These are phyloP conservation scores for Chrysolina haemoptera DNA, from an alignment of 2,888 invertebrate genomes.

Conservation along the genomic window DNA sequence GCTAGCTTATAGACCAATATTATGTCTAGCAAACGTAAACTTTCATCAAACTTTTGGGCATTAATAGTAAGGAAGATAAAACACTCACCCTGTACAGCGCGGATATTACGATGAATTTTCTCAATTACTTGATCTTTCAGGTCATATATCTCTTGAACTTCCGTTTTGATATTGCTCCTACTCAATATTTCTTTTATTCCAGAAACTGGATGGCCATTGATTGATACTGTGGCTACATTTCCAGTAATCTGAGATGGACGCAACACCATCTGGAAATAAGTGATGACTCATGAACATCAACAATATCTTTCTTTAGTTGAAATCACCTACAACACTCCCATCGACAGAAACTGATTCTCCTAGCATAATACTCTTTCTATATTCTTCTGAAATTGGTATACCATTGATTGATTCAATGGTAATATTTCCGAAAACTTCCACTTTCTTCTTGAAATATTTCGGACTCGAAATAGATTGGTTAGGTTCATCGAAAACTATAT, in stretches of 20 bases:
- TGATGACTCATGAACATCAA: conserved; percentile 19
- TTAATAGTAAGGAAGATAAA: conserved; percentile 16
- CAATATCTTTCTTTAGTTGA: neutral
- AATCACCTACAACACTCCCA: conserved; percentile 56
- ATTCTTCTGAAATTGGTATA: conserved; percentile 54
- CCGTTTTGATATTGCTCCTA: conserved; percentile 51
- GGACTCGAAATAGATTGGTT: conserved; percentile 58
- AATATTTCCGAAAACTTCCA: conserved; percentile 58
- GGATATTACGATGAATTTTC: conserved; percentile 52
- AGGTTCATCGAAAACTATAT: conserved; percentile 63
- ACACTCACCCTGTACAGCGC: conserved; percentile 54
- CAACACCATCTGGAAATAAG: conserved; percentile 56
- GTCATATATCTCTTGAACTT: conserved; percentile 56
- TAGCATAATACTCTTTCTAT: conserved; percentile 52
- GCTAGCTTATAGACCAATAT: too few species aligned
- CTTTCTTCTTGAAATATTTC: conserved; percentile 60
- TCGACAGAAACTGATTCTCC: conserved; percentile 45
- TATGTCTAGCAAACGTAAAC: too few species aligned
- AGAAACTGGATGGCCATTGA: conserved; percentile 61
- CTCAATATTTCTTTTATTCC: conserved; percentile 56
- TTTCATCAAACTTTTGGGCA: neutral
- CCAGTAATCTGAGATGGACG: conserved; percentile 53
- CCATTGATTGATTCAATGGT: conserved; percentile 56
- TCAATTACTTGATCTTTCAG: conserved; percentile 55
- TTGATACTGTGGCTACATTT: conserved; percentile 58